Evolutionary conservation across 2,113 vertebrate species (phyloP), one percentile per base, ranked within the genome.

Genomic region (Vulpes vulpes): DNA sequence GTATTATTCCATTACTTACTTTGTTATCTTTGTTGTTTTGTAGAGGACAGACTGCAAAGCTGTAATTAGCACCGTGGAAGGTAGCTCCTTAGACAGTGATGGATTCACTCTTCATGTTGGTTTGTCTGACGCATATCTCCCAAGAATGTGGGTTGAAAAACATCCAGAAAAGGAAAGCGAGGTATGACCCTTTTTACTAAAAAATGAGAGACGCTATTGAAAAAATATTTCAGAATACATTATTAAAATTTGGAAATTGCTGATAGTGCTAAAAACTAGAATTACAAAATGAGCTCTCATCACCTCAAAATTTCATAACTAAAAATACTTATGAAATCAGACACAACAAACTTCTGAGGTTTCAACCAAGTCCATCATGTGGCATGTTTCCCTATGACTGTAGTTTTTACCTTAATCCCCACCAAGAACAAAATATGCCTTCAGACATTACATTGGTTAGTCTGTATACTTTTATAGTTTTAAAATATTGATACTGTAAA

Each of bases 141-240:
- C 99, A 96, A 99, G 99, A 98, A 99, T 99, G 99, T 99, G 99
- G 99, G 99, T 99, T 92, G 99, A 99, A 97, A 99, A 99, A 69
- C 99, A 99, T 98, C 99, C 99, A 32, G 98, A 99, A 78, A 99
- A 99, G 97, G 98, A 99, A 95, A 99, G 98, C 57, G 99, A 99
- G 99, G 99, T 99, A 97, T 89, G 25, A 12, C 74, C 8, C 43
- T 92, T 80, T 76, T 87, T 85, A 55, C 38, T 85, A 87, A 38
- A 32, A 96, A 95, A 62, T 83, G 64, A 30, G 62, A 91, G 30
- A 60, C 8, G 51, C 7, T 88, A 6, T 51, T 84, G 30, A 57
- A 79, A 79, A 80, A 86, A 49, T 32, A 55, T 78, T 74, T 95
- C 32, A 71, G 27, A 91, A 80, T 73, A 73, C 43, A 15, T 74